These are phyloP conservation scores for Heteractis magnifica DNA, from an alignment of 92 coral and sea anemone genomes.

Conservation along the genomic window DNA sequence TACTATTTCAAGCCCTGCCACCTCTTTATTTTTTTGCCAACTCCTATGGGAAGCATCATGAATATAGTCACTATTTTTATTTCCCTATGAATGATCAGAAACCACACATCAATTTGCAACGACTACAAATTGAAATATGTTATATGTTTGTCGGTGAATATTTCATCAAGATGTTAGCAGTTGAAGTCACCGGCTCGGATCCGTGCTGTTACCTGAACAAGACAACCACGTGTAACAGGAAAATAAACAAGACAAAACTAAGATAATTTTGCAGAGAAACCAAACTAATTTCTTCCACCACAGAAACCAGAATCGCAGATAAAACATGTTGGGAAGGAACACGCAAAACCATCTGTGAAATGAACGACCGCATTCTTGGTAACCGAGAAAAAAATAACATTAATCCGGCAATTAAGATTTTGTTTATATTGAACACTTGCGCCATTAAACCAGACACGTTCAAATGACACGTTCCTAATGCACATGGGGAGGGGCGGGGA, in stretches of 20 bases:
- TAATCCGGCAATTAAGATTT: background rate
- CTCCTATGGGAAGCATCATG: background rate
- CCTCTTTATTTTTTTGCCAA: too few relatives aligned
- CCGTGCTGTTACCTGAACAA: background rate
- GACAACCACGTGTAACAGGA: background rate
- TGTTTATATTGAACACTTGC: background rate
- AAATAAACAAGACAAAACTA: background rate
- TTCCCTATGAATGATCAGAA: background rate
- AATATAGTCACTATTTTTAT: background rate
- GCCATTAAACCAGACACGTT: background rate
- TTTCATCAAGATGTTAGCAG: background rate
- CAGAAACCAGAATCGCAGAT: conserved; percentile 9
- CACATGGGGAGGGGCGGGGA: background rate
- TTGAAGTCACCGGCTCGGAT: background rate
- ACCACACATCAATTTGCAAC: too few relatives aligned
- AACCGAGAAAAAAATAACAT: background rate
- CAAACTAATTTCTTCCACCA: background rate
- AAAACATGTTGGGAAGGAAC: background rate
- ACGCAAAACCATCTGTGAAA: conserved; percentile 2
- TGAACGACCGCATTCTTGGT: background rate
- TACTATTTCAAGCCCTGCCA: too few relatives aligned
- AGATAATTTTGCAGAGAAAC: background rate
- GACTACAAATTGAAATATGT: too few relatives aligned
- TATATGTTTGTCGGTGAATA: background rate
- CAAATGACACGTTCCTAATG: background rate